Evolutionary conservation across 2,113 vertebrate genomes (phyloP), one percentile per base, ranked within the genome.

Genomic region (Centropristis striata): DNA sequence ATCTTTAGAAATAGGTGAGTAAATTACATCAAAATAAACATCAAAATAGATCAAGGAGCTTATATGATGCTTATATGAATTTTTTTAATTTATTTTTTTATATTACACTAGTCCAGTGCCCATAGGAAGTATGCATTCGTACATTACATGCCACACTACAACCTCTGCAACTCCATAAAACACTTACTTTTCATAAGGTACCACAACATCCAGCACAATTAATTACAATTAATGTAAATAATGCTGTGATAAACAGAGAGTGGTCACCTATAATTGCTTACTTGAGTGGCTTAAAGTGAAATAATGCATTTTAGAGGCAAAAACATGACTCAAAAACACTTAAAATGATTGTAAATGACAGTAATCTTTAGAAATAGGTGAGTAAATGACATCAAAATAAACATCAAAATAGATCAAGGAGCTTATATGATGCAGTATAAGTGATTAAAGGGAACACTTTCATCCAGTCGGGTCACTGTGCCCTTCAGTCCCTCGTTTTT

Each of bases 221-320:
- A n/a, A n/a, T n/a, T n/a, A n/a, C n/a, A n/a, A 79, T 37, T 41
- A 21, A 74, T 51, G 51, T 81, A 76, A 84, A 81, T 72, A 63
- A 84, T 61, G 46, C 60, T 44, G 66, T 21, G 20, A 75, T 87
- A 42, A 85, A 75, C 41, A 18, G 32, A 51, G 57, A 61, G 59
- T 70, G 41, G 20, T 1, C 36, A 37, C 42, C 44, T 28, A 13
- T 75, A 55, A 71, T 37, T 60, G 36, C 59, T 75, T 36, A 9
- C 47, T 28, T 55, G 15, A 49, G 23, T 12, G 3, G 50, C 50
- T 63, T 77, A 2, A 18, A 69, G 6, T 10, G 28, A 27, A 14
- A 8, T 21, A 25, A 50, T 39, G 23, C 39, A 23, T 39, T 23
- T 53, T 23, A 47, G 1, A 7, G 7, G 20, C 1, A 44, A 44